phyloP scores from a whole-genome alignment of 2,888 invertebrate genomes.

The Monopis laevigella region DNA sequence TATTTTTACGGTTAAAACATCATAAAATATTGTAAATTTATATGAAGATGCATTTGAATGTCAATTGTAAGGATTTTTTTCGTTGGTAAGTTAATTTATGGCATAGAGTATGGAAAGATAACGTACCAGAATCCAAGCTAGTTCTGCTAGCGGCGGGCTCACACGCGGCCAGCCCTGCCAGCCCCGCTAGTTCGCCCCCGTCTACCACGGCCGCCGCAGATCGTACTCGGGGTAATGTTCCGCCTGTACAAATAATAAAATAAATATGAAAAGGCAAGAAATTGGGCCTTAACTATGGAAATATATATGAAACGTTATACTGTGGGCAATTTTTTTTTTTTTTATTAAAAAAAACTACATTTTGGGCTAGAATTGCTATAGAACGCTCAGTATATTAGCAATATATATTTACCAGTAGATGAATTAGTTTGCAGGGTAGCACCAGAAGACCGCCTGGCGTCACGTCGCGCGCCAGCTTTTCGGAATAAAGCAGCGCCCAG shows the following conservation, averaged over 20 bases:
- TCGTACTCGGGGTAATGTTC: conserved; percentile 62
- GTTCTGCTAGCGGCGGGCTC: conserved; percentile 47
- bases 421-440: conserved; percentile 23
- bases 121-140: conserved; percentile 51
- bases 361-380: too few species aligned
- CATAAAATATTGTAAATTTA: too few species aligned
- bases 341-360: too few species aligned
- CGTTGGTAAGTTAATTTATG: not conserved
- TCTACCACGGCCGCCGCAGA: conserved; percentile 88
- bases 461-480: conserved; percentile 71
- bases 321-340: too few species aligned
- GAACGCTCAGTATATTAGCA: too few species aligned
- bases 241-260: conserved; percentile 30
- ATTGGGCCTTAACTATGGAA: too few species aligned
- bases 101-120: not conserved
- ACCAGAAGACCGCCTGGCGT: conserved; percentile 37
- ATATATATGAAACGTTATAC: too few species aligned
- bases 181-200: conserved; percentile 75
- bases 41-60: not conserved
- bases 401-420: conserved; percentile 23
- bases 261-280: too few species aligned
- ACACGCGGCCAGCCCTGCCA: conserved; percentile 38
- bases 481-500: conserved; percentile 90
- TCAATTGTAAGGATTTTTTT: not conserved
- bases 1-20: too few species aligned